Evolutionary conservation across 2,113 vertebrate species (phyloP), one percentile per base, ranked within the genome.

Genomic region (Anser brachyrhynchus): DNA sequence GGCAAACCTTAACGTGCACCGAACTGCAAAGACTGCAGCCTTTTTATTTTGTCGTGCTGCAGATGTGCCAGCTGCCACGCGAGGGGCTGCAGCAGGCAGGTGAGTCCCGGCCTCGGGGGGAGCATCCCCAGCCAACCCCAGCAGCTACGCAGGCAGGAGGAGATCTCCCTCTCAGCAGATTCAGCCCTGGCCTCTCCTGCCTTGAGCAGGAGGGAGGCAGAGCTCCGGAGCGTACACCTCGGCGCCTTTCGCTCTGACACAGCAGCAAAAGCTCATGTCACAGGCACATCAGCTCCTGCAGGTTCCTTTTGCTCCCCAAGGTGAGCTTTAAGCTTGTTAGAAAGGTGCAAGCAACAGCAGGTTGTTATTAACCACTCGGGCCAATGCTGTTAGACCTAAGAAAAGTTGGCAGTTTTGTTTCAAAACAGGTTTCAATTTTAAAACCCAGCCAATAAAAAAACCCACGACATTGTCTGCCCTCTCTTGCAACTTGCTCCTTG

Each of bases 341-440:
- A 83, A 91, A 95, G 90, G 91, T 94, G 82, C 82, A 88, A 94
- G 84, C 84, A 89, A 64, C 77, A 91, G 75, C 94, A 95, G 83
- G 93, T 61, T 95, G 92, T 90, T 96, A 93, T 84, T 85, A 93
- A 94, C 69, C 92, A 87, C 77, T 94, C 86, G 71, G 93, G 78
- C 89, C 87, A 95, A 90, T 17, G 67, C 84, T 85, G 84, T 70
- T 93, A 91, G 86, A 94, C 91, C 84, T 95, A 84, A 92, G 84
- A 84, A 49, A 93, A 93, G 57, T 28, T 75, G 72, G 84, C 90
- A 83, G 79, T 83, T 89, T 87, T 66, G 37, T 72, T 91, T 90
- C 95, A 93, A 96, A 95, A 78, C 19, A 76, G 87, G 85, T 97
- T 93, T 95, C 74, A 97, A 96, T 95, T 84, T 95, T 85, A 93